These are phyloP conservation scores for Nyctibius grandis DNA, from an alignment of 2,797 vertebrate genomes.

Conservation along the genomic window DNA sequence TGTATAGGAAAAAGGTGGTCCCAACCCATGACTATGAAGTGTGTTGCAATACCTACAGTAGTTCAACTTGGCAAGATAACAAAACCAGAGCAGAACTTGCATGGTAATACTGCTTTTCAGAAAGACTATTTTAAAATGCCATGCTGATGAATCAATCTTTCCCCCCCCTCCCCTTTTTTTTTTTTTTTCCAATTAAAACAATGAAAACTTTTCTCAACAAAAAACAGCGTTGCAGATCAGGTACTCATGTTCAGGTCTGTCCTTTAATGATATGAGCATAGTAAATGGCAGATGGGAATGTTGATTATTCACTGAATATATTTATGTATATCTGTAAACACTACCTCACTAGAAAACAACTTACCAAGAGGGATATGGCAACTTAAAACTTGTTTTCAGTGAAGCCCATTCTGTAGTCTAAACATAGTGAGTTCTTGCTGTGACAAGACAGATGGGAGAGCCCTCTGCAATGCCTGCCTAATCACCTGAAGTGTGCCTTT, in stretches of 20 bases:
- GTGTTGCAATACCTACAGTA: not conserved
- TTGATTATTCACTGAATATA: not conserved
- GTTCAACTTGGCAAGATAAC: not conserved
- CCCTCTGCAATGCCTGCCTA: not conserved
- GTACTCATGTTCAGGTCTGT: not conserved
- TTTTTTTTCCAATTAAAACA: too few species aligned
- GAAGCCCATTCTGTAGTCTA: not conserved
- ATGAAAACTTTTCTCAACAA: not conserved
- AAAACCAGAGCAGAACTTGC: not conserved
- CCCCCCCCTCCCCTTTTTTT: not conserved
- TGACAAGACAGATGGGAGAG: slow-evolving; percentile 16
- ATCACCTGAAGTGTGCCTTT: not conserved
- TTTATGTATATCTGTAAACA: not conserved
- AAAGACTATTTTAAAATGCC: not conserved
- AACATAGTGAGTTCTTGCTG: not conserved
- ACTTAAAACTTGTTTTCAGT: not conserved
- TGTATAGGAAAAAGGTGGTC: not conserved
- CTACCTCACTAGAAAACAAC: not conserved
- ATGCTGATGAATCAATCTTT: not conserved
- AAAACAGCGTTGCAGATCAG: not conserved
- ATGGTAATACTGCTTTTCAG: not conserved
- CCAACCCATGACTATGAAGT: not conserved
- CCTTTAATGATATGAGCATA: not conserved
- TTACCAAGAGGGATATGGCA: not conserved
- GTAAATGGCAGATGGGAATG: slow-evolving; percentile 13